Percentiles rank a stretch among this genome's conserved stretches.
phyloP scores from a whole-genome alignment of 2,113 vertebrate species.

The Syngnathus floridae region DNA sequence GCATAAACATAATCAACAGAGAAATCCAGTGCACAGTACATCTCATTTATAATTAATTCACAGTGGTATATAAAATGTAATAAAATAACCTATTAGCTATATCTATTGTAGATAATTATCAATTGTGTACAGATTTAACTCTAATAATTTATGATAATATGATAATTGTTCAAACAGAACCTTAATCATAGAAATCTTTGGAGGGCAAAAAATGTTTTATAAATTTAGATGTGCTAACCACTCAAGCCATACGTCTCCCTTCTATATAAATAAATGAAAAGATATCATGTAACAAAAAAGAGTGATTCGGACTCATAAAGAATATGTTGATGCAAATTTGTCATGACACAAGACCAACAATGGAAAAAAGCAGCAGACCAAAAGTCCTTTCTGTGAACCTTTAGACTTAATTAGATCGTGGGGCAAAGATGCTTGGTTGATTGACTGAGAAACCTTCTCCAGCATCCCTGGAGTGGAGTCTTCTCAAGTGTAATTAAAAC shows the following conservation, averaged over 20 bases:
- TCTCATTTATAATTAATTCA: no score
- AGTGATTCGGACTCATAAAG: neutral
- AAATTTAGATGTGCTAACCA: no score
- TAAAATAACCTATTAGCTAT: neutral
- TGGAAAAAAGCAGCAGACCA: conserved; percentile 9
- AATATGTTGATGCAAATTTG: neutral
- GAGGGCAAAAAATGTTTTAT: no score
- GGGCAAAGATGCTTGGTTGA: neutral
- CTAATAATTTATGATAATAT: no score
- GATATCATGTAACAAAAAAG: no score
- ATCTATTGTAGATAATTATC: neutral
- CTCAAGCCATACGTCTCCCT: no score
- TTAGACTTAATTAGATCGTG: conserved; percentile 21
- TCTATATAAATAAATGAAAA: no score
- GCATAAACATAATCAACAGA: neutral
- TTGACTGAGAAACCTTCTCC: neutral
- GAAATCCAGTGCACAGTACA: neutral
- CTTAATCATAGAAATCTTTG: no score
- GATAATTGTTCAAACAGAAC: no score
- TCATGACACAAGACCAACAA: neutral
- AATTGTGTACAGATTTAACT: no score
- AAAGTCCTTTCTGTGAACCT: conserved; percentile 4
- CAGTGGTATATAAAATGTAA: no score
- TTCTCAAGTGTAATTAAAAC: conserved; percentile 24
- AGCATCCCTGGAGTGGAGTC: conserved; percentile 17